Conservation (phyloP, 2,113 vertebrate species). For the Eptatretus burgeri region DNA sequence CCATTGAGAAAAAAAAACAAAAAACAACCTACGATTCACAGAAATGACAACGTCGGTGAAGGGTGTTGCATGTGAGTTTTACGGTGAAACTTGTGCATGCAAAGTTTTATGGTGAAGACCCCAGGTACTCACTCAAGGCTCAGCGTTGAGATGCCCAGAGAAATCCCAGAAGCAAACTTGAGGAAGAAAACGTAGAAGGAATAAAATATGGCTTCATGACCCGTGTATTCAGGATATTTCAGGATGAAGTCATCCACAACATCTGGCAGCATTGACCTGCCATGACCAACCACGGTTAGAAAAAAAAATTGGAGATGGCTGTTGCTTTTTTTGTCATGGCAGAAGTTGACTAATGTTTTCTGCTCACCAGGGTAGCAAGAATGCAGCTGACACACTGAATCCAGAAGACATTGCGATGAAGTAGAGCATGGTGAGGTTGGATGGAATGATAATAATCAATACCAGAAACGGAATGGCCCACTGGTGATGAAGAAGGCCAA, state of each 20-base stretch:
- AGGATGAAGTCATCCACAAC: conserved; percentile 69
- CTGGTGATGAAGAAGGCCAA: conserved; percentile 16
- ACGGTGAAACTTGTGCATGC: no score
- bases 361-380: conserved; percentile 55
- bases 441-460: conserved; percentile 22
- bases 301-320: not conserved
- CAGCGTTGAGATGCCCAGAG: conserved; percentile 60
- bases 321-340: not conserved
- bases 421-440: conserved; percentile 35
- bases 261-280: conserved; percentile 77
- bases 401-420: conserved; percentile 37
- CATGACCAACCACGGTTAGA: conserved; percentile 1
- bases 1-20: no score
- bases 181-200: conserved; percentile 89
- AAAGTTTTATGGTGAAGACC: not conserved
- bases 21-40: no score
- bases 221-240: conserved; percentile 27
- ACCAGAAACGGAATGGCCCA: conserved; percentile 64
- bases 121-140: conserved; percentile 42
- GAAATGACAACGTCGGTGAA: no score
- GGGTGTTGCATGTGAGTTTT: no score
- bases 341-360: not conserved
- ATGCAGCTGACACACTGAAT: conserved; percentile 48
- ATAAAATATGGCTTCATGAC: conserved; percentile 69
- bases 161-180: conserved; percentile 65